A percentile compares a stretch with the other conserved stretches of the same genome.
Conservation (phyloP, 2,888 invertebrate genomes). For the Aelia acuminata region DNA sequence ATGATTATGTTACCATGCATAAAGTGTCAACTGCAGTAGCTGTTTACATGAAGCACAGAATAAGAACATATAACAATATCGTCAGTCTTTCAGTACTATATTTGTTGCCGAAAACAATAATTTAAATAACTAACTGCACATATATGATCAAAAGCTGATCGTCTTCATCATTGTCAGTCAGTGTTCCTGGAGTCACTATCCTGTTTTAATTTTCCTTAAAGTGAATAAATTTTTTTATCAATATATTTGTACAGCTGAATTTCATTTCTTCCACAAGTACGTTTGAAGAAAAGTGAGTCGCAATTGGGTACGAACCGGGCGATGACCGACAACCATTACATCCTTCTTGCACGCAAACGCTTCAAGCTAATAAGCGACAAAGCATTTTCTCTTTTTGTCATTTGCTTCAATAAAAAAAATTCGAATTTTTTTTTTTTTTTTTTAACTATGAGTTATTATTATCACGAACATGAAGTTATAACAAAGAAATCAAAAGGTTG, state of each 20-base stretch:
- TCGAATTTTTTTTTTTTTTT: not conserved
- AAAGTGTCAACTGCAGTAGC: no score
- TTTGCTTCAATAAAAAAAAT: not conserved
- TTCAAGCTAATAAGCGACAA: not conserved
- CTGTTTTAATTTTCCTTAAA: not conserved
- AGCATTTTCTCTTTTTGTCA: not conserved
- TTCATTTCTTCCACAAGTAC: not conserved
- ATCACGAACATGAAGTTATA: not conserved
- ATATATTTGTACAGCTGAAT: not conserved
- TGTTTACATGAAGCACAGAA: no score
- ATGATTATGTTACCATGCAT: no score
- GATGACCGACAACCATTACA: conserved; percentile 13
- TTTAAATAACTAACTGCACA: no score
- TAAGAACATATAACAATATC: no score
- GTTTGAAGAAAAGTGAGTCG: not conserved
- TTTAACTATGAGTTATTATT: not conserved
- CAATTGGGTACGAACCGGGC: not conserved
- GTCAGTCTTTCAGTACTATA: no score
- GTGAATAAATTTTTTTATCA: not conserved
- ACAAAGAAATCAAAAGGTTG: no score
- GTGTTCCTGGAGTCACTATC: no score
- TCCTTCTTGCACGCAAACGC: not conserved
- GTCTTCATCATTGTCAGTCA: no score
- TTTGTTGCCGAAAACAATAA: no score
- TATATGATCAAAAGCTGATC: no score